phyloP scores from a whole-genome alignment of 2,113 vertebrate species.

The Ellobius talpinus region DNA sequence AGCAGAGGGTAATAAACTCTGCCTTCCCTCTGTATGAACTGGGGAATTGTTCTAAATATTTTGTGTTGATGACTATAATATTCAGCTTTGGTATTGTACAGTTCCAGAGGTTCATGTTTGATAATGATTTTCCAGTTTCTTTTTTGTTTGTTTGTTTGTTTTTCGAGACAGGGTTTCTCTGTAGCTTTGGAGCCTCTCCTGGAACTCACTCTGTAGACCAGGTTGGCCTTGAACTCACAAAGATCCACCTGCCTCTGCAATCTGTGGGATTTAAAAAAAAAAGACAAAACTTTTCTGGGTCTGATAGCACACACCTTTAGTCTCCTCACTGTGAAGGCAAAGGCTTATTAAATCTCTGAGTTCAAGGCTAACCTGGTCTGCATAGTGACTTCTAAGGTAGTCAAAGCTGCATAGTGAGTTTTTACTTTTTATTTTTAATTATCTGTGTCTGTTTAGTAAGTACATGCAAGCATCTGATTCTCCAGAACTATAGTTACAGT shows the following conservation, averaged over 20 bases:
- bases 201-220: too few species aligned
- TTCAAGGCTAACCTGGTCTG: neutral
- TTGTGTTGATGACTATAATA: slow-evolving; percentile 41
- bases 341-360: neutral
- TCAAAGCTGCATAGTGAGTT: neutral
- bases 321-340: neutral
- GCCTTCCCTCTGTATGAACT: neutral
- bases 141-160: neutral
- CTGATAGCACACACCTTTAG: neutral
- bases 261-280: too few species aligned
- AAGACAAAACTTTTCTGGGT: too few species aligned
- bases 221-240: too few species aligned
- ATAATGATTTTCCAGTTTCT: slow-evolving; percentile 42
- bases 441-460: neutral
- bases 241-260: too few species aligned
- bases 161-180: too few species aligned
- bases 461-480: neutral
- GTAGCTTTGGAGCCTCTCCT: too few species aligned
- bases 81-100: neutral
- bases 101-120: neutral
- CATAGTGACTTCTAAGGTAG: neutral
- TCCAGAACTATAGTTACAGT: neutral
- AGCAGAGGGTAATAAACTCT: slow-evolving; percentile 22
- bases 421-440: neutral
- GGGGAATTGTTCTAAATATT: slow-evolving; percentile 47